phyloP scores from a whole-genome alignment of 2,888 invertebrate genomes.

The Alcis repandata region DNA sequence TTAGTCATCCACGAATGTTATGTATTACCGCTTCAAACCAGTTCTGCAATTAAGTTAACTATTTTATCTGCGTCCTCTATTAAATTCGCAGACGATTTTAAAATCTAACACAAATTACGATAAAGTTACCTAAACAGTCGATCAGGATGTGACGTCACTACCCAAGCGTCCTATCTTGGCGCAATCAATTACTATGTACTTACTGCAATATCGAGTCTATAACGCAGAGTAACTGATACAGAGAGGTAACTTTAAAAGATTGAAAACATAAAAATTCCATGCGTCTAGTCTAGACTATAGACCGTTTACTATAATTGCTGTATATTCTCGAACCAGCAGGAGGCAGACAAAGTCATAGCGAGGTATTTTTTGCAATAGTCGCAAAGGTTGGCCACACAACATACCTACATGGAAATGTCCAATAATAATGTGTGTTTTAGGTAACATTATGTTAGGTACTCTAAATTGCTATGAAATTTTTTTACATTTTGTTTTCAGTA shows the following conservation, averaged over 20 bases:
- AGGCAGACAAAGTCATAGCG: no score
- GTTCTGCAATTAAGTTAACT: constrained; percentile 2
- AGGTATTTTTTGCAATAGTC: no score
- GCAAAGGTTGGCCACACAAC: no score
- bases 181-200: constrained; percentile 57
- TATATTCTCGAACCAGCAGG: no score
- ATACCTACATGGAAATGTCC: no score
- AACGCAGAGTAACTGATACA: constrained; percentile 11
- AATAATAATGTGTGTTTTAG: no score
- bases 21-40: not conserved
- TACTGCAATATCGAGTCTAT: constrained; percentile 54
- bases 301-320: no score
- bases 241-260: not conserved
- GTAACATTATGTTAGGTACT: no score
- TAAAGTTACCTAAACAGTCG: constrained; percentile 28
- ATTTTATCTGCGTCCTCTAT: constrained; percentile 4
- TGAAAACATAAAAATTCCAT: not conserved
- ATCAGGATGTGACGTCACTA: constrained; percentile 58
- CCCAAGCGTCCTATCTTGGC: constrained; percentile 55
- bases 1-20: not conserved
- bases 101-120: constrained; percentile 24
- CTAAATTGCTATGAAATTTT: no score
- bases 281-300: not conserved
- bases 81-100: constrained; percentile 13
- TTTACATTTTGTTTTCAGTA: no score